phyloP scores from a whole-genome alignment of 2,113 vertebrate genomes.

The Azemiops feae region DNA sequence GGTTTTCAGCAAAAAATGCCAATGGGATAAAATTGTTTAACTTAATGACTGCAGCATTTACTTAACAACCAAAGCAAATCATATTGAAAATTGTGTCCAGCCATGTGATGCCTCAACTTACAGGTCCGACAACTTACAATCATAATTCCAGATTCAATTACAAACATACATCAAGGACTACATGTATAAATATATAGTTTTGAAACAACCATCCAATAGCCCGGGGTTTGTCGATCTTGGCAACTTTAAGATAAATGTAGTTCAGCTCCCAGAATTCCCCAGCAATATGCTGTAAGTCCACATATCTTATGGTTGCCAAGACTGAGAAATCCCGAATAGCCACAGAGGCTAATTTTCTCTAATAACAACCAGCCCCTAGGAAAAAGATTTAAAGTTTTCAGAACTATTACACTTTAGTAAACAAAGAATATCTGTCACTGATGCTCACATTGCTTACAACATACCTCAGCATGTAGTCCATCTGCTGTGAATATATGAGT shows the following conservation, averaged over 20 bases:
- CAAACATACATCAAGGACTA: neutral
- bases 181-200: neutral
- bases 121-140: neutral
- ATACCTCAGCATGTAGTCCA: slow-evolving; percentile 90
- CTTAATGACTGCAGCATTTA: neutral
- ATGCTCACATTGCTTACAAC: neutral
- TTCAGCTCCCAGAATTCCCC: neutral
- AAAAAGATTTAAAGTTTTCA: neutral
- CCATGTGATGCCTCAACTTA: neutral
- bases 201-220: neutral
- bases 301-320: neutral
- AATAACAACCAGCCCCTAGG: neutral
- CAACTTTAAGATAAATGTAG: neutral
- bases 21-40: neutral
- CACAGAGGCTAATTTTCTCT: neutral
- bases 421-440: neutral
- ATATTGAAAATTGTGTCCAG: neutral
- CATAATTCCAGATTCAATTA: neutral
- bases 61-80: neutral
- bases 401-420: neutral
- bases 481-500: slow-evolving; percentile 93
- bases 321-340: neutral
- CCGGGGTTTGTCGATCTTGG: neutral
- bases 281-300: neutral
- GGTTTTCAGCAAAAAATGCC: neutral